Base-by-base conservation (phyloP, 2,113 vertebrate species). In the Tenebrosternarchus preto region DNA sequence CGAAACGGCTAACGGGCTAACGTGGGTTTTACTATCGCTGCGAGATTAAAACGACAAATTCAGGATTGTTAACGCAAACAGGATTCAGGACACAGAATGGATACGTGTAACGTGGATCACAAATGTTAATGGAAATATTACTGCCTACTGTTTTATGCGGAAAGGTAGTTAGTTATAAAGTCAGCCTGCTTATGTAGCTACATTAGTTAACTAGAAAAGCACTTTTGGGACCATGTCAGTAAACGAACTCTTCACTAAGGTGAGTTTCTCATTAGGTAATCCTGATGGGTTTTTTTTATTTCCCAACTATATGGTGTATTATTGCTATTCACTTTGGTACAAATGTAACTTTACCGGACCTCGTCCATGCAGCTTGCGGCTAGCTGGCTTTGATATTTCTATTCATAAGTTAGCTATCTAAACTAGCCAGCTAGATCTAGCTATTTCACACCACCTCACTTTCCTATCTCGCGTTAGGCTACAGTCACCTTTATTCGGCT, bases 231-330 rank as follows among this genome's bases (percentile, higher is more conserved):
- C 72, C 24, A 94, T 94, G 93, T 93, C 93, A 20, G 89, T 94
- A 77, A 90, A 90, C 87, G 93, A 94, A 63, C 79, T 94, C 75
- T 94, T 85, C 85, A 92, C 91, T 15, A 89, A 88, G 93, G 93
- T 94, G 86, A 93, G 93, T 81, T 24, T 20, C 24, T 46, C 0
- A 8, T 53, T 22, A 15, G 5, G 19, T 33, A 3, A 66, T 50
- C 11, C 39, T 24, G 33, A 27, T 50, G 1, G 55, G n/a, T n/a
- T n/a, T 50, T 19, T 60, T 75, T 63, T 27, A 17, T 43, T 60
- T 16, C 29, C 11, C 8, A 0, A 15, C 15, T 15, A 50, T 50
- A 50, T 15, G 8, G 43, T 50, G 43, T 50, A 15, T 50, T 50
- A 50, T 50, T 50, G 12, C 9, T 1, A 50, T 50, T 15, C 11